Evolutionary conservation across 2,113 vertebrate genomes (phyloP), one percentile per base, ranked within the genome.

Genomic region (Romanogobio albipinnatus): DNA sequence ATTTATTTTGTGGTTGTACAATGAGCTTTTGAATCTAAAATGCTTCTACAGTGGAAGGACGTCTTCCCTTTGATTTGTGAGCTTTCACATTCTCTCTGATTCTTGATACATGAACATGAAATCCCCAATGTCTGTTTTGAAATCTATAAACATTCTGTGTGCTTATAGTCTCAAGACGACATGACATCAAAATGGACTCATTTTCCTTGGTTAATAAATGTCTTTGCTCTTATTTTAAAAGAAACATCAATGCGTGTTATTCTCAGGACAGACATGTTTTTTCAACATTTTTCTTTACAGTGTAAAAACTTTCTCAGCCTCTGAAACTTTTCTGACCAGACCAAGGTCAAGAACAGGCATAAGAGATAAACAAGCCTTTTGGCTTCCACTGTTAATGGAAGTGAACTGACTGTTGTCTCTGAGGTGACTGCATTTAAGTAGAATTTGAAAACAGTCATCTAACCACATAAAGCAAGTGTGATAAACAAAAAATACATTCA

Each of bases 1-100:
- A 17, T 80, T 62, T 62, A n/a, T 47, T 49, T 68, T 81, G 61
- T 33, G 26, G 58, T 68, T 81, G 45, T 51, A 10, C 74, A 53
- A 33, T 53, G 26, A 33, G 74, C n/a, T 33, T 81, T 51, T 66
- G 26, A 53, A 68, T 81, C 17, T 53, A 36, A 81, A 53, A 9
- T 33, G 45, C 26, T 51, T 68, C 36, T 81, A 13, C 26, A 33
- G 26, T 2, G 45, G 26, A 68, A 81, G 10, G 15, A 1, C 17
- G 6, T 68, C 24, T 4, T 8, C 17, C 24, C 45, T 51, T 39
- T 81, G 61, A 81, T 81, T 45, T 81, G 26, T 47, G 36, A 62
- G 47, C 73, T 76, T 33, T 49, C 15, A 51, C 39, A 68, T 81
- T 47, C 39, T n/a, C 45, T 68, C 14, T 36, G 61, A 81, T 64